phyloP scores from a whole-genome alignment of 2,888 invertebrate species.

The Biston stratarius region DNA sequence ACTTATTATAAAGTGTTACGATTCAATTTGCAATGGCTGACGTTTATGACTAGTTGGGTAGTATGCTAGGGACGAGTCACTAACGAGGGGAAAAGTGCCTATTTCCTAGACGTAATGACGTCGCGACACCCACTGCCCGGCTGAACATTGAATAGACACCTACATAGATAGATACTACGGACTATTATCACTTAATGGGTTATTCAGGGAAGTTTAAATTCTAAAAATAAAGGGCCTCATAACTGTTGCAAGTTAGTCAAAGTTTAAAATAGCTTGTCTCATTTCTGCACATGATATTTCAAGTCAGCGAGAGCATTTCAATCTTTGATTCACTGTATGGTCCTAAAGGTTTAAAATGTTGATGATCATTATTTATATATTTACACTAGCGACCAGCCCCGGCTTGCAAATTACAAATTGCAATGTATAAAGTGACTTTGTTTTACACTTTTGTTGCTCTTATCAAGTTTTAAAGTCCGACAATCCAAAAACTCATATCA shows the following conservation, averaged over 20 bases:
- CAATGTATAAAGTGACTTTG: too few relatives aligned
- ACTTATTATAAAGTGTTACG: slow-evolving; percentile 15
- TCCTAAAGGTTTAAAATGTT: too few relatives aligned
- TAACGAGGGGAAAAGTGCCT: slow-evolving; percentile 86
- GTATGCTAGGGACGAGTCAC: slow-evolving; percentile 69
- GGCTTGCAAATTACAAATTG: too few relatives aligned
- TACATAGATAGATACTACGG: slow-evolving; percentile 28
- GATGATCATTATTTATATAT: too few relatives aligned
- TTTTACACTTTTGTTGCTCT: neutral
- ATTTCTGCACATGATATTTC: too few relatives aligned
- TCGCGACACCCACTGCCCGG: slow-evolving; percentile 68
- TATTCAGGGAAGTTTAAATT: neutral
- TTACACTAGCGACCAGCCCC: too few relatives aligned
- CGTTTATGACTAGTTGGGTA: slow-evolving; percentile 51
- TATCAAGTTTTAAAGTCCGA: neutral
- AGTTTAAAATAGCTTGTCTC: too few relatives aligned
- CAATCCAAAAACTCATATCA: too few relatives aligned
- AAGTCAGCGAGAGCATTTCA: too few relatives aligned
- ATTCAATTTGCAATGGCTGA: slow-evolving; percentile 34
- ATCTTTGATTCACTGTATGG: too few relatives aligned
- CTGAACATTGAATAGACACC: slow-evolving; percentile 55
- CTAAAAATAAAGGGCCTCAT: too few relatives aligned
- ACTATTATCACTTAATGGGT: neutral
- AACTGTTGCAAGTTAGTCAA: too few relatives aligned
- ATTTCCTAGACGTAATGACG: slow-evolving; percentile 85